Evolutionary conservation across 2,888 invertebrate genomes (phyloP).

Genomic region (Plemyria rubiginata): DNA sequence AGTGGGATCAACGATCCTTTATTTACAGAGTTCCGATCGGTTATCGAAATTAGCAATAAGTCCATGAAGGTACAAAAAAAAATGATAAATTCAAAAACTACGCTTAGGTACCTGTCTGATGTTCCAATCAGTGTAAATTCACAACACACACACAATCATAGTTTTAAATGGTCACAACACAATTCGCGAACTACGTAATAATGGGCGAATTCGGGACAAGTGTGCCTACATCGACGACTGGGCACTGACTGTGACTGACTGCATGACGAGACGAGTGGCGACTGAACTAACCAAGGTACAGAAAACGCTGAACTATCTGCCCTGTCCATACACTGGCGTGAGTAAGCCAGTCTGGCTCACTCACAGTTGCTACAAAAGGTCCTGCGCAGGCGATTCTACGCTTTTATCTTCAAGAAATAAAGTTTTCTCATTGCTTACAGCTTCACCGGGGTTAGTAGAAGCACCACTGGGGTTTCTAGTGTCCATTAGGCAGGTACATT

Average conservation of each 20-base stretch:
- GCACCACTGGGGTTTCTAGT: no score
- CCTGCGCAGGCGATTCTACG: conserved; percentile 18
- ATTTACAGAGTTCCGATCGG: conserved; percentile 53
- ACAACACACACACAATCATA: conserved; percentile 33
- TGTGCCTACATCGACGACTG: conserved; percentile 51
- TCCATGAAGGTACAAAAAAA: conserved; percentile 21
- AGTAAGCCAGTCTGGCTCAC: no score
- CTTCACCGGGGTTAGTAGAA: not conserved
- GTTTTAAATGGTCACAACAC: conserved; percentile 46
- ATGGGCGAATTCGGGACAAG: conserved; percentile 11
- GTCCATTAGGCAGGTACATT: no score
- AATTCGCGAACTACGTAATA: conserved; percentile 51
- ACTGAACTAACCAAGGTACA: not conserved
- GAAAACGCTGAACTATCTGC: conserved; percentile 16
- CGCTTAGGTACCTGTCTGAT: conserved; percentile 48
- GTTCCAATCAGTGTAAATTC: conserved; percentile 33
- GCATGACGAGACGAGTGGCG: no score
- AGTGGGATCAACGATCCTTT: conserved; percentile 78
- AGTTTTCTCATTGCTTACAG: not conserved
- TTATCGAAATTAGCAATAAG: conserved; percentile 66
- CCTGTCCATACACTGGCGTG: conserved; percentile 19
- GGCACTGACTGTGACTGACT: conserved; percentile 63
- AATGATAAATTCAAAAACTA: conserved; percentile 25
- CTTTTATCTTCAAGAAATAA: not conserved
- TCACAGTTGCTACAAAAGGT: conserved; percentile 18